Percentiles rank a stretch among this genome's conserved stretches.
Conservation (phyloP, 1,140 invertebrate genomes). For the Danaus plexippus region DNA sequence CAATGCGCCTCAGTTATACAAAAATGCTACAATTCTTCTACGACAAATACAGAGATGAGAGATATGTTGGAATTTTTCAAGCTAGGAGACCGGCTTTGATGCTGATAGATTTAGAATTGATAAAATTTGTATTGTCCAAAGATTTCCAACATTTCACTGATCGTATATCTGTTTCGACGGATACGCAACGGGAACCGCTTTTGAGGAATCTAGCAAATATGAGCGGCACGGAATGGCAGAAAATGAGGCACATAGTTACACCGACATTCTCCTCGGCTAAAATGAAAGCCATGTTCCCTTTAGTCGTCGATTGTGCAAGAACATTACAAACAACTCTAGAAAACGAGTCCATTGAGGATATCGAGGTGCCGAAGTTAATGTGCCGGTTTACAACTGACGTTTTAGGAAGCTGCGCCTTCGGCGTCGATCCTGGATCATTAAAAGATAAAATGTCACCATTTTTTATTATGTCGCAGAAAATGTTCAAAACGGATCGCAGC, state of each 20-base stretch:
- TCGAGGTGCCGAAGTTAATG: slow-evolving; percentile 53
- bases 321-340: slow-evolving; percentile 40
- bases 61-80: slow-evolving; percentile 62
- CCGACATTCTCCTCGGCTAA: slow-evolving; percentile 69
- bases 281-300: slow-evolving; percentile 69
- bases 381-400: slow-evolving; percentile 59
- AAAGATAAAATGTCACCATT: slow-evolving; percentile 58
- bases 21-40: slow-evolving; percentile 56
- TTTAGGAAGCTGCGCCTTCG: slow-evolving; percentile 64
- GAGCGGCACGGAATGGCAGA: slow-evolving; percentile 66
- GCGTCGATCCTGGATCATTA: slow-evolving; percentile 53
- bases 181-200: slow-evolving; percentile 58
- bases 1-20: slow-evolving; percentile 49
- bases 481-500: slow-evolving; percentile 48
- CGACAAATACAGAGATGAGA: slow-evolving; percentile 42
- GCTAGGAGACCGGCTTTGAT: slow-evolving; percentile 60
- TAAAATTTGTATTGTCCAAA: slow-evolving; percentile 63
- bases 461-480: slow-evolving; percentile 57
- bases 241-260: slow-evolving; percentile 56
- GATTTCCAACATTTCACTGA: slow-evolving; percentile 66
- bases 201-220: slow-evolving; percentile 61
- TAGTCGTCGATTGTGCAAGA: slow-evolving; percentile 53
- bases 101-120: slow-evolving; percentile 61
- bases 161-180: slow-evolving; percentile 53
- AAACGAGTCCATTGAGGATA: slow-evolving; percentile 30